Percentiles rank a stretch among this genome's conserved stretches.
Evolutionary conservation across 2,888 invertebrate species (phyloP).

Genomic region (Drosophila pegasa): DNA sequence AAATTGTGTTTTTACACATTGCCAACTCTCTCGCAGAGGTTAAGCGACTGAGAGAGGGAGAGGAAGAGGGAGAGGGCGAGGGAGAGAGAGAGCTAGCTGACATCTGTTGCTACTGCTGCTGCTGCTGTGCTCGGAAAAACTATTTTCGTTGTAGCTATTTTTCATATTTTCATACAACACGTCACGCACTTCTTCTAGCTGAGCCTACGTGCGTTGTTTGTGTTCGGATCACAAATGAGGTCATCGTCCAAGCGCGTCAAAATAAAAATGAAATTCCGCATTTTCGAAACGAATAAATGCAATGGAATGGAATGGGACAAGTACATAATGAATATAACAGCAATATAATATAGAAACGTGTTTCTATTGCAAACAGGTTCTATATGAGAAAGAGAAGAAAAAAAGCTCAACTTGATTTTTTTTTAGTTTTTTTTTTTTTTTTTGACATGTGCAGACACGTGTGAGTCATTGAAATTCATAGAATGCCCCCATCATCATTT

Average conservation of each 20-base stretch:
- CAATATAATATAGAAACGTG: slow-evolving; percentile 54
- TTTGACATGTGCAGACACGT: slow-evolving; percentile 37
- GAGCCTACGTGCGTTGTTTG: slow-evolving; percentile 16
- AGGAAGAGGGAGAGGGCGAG: neutral
- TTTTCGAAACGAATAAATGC: slow-evolving; percentile 48
- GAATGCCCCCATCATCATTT: slow-evolving; percentile 26
- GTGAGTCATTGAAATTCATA: slow-evolving; percentile 44
- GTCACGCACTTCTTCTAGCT: slow-evolving; percentile 57
- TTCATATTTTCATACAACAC: slow-evolving; percentile 49
- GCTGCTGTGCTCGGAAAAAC: slow-evolving; percentile 41
- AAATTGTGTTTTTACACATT: slow-evolving; percentile 34
- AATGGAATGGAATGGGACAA: slow-evolving; percentile 24
- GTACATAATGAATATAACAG: slow-evolving; percentile 28
- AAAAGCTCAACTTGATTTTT: slow-evolving; percentile 19
- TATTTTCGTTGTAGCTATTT: slow-evolving; percentile 52
- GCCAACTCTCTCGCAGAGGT: slow-evolving; percentile 36
- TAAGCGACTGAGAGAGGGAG: neutral
- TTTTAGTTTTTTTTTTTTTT: neutral
- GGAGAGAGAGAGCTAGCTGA: slow-evolving; percentile 11
- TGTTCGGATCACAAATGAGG: slow-evolving; percentile 62
- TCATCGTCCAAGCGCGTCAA: slow-evolving; percentile 63
- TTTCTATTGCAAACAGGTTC: slow-evolving; percentile 65
- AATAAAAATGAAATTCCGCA: slow-evolving; percentile 53
- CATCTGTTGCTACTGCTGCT: slow-evolving; percentile 43
- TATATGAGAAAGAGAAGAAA: slow-evolving; percentile 14